Evolutionary conservation across 2,797 vertebrate genomes (phyloP).

Genomic region (Typhlichthys eigenmanni): DNA sequence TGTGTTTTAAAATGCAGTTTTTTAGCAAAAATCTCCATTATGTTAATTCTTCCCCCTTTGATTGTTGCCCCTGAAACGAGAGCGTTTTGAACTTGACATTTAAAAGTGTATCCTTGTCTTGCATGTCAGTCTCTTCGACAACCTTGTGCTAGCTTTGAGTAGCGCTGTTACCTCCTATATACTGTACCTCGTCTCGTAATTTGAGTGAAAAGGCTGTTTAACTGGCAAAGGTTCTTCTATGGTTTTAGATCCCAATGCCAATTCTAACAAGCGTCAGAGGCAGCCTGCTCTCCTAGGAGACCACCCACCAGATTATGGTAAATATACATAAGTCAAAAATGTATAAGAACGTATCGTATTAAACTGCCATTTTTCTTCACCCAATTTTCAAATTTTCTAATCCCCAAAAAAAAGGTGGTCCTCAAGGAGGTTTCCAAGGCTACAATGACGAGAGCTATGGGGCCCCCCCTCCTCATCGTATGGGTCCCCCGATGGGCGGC

Average conservation of each 20-base stretch:
- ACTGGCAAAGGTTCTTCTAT: slow-evolving; percentile 32
- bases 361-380: background rate
- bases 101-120: slow-evolving; percentile 34
- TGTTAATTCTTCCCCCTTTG: slow-evolving; percentile 40
- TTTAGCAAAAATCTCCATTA: slow-evolving; percentile 72
- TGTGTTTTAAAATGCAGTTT: slow-evolving; percentile 7
- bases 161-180: slow-evolving; percentile 14
- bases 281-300: slow-evolving; percentile 93
- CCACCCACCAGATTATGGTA: slow-evolving; percentile 94
- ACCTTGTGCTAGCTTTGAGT: no score
- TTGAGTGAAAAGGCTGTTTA: slow-evolving; percentile 24
- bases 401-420: slow-evolving; percentile 74
- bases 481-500: slow-evolving; percentile 87
- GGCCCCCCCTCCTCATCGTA: slow-evolving; percentile 84
- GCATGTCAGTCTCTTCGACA: slow-evolving; percentile 64
- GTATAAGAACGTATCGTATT: background rate
- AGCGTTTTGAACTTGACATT: slow-evolving; percentile 41
- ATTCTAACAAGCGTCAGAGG: slow-evolving; percentile 91
- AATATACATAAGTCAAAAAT: slow-evolving; percentile 21
- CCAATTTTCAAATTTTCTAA: background rate
- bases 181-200: slow-evolving; percentile 6
- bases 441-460: slow-evolving; percentile 91
- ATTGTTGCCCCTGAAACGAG: background rate
- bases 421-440: slow-evolving; percentile 87
- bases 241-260: slow-evolving; percentile 80